These are phyloP conservation scores for Melanotaenia pygmaea DNA, from an alignment of 2,797 vertebrate species.

Conservation along the genomic window DNA sequence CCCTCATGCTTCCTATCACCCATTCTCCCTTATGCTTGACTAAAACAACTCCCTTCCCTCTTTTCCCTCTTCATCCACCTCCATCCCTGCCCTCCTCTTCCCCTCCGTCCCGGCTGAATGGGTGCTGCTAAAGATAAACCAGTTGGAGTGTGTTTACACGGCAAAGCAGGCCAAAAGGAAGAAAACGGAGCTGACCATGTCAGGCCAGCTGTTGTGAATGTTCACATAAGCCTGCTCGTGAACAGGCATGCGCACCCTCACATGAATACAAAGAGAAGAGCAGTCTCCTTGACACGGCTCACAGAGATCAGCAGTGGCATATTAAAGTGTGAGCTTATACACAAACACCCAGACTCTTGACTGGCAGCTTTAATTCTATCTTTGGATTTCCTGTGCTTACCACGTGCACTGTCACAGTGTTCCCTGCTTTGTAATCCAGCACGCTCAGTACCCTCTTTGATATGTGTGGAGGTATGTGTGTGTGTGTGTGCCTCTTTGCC, in stretches of 20 bases:
- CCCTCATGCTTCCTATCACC: slow-evolving; percentile 22
- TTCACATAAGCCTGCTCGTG: slow-evolving; percentile 49
- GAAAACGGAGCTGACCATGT: slow-evolving; percentile 53
- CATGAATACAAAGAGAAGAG: slow-evolving; percentile 19
- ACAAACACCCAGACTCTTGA: slow-evolving; percentile 43
- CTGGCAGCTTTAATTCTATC: slow-evolving; percentile 67
- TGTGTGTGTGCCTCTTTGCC: slow-evolving; percentile 25
- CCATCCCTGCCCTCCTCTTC: slow-evolving; percentile 8
- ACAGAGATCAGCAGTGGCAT: slow-evolving; percentile 43
- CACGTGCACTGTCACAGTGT: slow-evolving; percentile 57
- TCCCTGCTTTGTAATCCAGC: slow-evolving; percentile 66
- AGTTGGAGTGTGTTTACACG: slow-evolving; percentile 70
- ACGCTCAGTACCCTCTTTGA: slow-evolving; percentile 52
- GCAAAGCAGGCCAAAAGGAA: slow-evolving; percentile 57
- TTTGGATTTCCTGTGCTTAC: slow-evolving; percentile 58
- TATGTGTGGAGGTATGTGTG: slow-evolving; percentile 49
- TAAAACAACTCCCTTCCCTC: slow-evolving; percentile 21
- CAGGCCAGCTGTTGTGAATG: slow-evolving; percentile 72
- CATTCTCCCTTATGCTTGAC: slow-evolving; percentile 39
- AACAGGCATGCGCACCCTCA: slow-evolving; percentile 23
- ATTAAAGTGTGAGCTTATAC: slow-evolving; percentile 25
- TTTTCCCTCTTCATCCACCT: not conserved
- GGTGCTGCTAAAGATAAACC: slow-evolving; percentile 77
- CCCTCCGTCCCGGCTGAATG: slow-evolving; percentile 59
- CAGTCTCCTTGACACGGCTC: slow-evolving; percentile 28